Base-by-base conservation (phyloP, 2,797 vertebrate species). In the Denticeps clupeoides region DNA sequence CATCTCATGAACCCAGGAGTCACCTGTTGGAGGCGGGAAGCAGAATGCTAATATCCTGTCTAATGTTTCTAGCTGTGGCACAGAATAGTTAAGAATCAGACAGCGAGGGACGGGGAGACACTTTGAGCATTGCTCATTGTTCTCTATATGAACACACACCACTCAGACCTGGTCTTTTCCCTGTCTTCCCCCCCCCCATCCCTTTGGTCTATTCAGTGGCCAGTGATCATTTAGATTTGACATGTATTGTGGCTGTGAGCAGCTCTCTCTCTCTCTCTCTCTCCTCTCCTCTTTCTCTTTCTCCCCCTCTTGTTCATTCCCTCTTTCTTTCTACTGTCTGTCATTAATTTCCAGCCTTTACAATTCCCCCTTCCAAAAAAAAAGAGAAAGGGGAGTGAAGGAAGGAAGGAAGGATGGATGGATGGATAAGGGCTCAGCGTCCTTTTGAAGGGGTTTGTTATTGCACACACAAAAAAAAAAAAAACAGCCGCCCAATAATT, bases 181-280 rank as follows among this genome's bases (percentile, higher is more conserved):
- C 51, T 21, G 53, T 54, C 52, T 55, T 53, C 38, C 25, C 22
- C 27, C 41, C 78, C 80, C 82, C 47, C 21, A 28, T 40, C 47
- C 79, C 80, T 83, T 40, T 70, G 78, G 71, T 81, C 85, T 80
- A 83, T 87, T 88, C 85, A 88, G 75, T 81, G 84, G 84, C 77
- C 79, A 76, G 85, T 82, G 85, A 89, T 88, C 85, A 86, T 86
- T 89, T 86, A 87, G 85, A 84, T 84, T 85, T 89, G 87, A 89
- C 84, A 84, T 81, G 83, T 80, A 88, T 88, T 89, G 87, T 89
- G 83, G 81, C 81, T 78, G n/a, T n/a, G 78, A 75, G 83, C 77
- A 79, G 42, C 79, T 77, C 82, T 49, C 79, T 72, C 77, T 81
- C 80, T 82, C 77, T 81, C 49, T 56, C 55, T 50, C 58, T 48